Percentiles rank a stretch among this genome's conserved stretches.
These are phyloP conservation scores for Paragorgia papillata DNA, from an alignment of 92 coral and sea anemone genomes.

Conservation along the genomic window DNA sequence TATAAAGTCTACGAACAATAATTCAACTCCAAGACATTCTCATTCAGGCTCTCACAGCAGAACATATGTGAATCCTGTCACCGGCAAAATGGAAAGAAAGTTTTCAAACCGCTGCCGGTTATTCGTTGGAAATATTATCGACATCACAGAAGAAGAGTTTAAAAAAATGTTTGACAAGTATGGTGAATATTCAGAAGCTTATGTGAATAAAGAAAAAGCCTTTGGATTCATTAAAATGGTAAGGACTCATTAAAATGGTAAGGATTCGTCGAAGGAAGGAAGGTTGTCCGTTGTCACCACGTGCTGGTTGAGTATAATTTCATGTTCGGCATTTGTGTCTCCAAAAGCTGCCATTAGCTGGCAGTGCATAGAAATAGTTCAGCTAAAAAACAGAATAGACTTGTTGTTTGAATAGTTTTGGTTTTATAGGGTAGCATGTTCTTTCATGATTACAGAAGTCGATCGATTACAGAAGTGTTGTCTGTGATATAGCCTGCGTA, in stretches of 20 bases:
- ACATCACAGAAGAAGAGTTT: conserved; percentile 75
- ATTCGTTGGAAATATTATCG: conserved; percentile 84
- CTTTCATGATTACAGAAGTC: too few species aligned
- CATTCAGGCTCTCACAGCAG: background rate
- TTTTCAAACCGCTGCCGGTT: conserved; percentile 88
- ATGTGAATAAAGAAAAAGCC: conserved; percentile 90
- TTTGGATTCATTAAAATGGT: conserved; percentile 95
- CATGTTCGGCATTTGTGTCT: too few species aligned
- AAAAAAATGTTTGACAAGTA: conserved; percentile 79
- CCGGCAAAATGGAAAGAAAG: conserved; percentile 77
- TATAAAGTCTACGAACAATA: background rate
- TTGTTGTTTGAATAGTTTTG: too few species aligned
- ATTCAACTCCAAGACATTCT: conserved; percentile 15
- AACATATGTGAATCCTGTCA: conserved; percentile 34
- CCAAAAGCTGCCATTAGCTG: too few species aligned
- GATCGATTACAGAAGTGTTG: too few species aligned
- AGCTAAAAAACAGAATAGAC: too few species aligned
- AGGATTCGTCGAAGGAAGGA: too few species aligned
- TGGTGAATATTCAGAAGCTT: conserved; percentile 92
- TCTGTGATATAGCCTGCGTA: too few species aligned
- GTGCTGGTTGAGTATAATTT: too few species aligned
- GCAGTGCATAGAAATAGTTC: too few species aligned
- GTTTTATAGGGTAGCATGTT: too few species aligned
- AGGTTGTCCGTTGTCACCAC: too few species aligned
- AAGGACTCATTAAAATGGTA: conserved; percentile 43